A percentile compares a stretch with the other conserved stretches of the same genome.
phyloP scores from a whole-genome alignment of 2,113 vertebrate species.

The Trematocara variabile region DNA sequence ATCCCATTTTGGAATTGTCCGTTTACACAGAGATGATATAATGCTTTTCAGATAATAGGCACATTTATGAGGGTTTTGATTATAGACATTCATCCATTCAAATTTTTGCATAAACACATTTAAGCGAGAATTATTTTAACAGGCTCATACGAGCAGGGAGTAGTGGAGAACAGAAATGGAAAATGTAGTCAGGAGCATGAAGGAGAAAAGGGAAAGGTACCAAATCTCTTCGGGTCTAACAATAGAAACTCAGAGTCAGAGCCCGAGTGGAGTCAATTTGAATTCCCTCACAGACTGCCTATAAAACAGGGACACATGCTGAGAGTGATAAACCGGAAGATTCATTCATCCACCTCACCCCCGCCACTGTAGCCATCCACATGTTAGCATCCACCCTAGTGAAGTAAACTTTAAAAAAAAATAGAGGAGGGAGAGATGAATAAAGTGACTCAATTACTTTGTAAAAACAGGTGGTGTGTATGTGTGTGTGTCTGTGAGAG shows the following conservation, averaged over 20 bases:
- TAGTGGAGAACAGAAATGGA: not conserved
- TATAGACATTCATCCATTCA: not conserved
- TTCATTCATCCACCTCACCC: slow-evolving; percentile 50
- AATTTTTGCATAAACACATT: not conserved
- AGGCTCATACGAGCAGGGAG: slow-evolving; percentile 10
- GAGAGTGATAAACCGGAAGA: slow-evolving; percentile 50
- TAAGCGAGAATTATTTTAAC: slow-evolving; percentile 1
- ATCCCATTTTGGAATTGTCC: not conserved
- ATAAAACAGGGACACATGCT: slow-evolving; percentile 54
- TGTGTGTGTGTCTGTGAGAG: not conserved
- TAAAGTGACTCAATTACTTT: slow-evolving; percentile 29
- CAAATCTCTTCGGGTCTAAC: slow-evolving; percentile 37
- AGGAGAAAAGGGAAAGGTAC: slow-evolving; percentile 26
- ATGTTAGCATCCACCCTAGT: slow-evolving; percentile 2
- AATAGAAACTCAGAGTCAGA: slow-evolving; percentile 50
- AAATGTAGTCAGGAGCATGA: slow-evolving; percentile 18
- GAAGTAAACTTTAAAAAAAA: not conserved
- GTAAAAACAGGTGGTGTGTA: not conserved
- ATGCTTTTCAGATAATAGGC: not conserved
- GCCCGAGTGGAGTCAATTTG: slow-evolving; percentile 48
- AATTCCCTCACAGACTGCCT: slow-evolving; percentile 38
- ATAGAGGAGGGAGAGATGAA: not conserved
- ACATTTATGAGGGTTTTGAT: not conserved
- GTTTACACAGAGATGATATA: not conserved
- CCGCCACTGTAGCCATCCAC: slow-evolving; percentile 19